Percentiles rank a stretch among this genome's conserved stretches.
Conservation (phyloP, 2,113 vertebrate species). For the Prochilodus magdalenae region DNA sequence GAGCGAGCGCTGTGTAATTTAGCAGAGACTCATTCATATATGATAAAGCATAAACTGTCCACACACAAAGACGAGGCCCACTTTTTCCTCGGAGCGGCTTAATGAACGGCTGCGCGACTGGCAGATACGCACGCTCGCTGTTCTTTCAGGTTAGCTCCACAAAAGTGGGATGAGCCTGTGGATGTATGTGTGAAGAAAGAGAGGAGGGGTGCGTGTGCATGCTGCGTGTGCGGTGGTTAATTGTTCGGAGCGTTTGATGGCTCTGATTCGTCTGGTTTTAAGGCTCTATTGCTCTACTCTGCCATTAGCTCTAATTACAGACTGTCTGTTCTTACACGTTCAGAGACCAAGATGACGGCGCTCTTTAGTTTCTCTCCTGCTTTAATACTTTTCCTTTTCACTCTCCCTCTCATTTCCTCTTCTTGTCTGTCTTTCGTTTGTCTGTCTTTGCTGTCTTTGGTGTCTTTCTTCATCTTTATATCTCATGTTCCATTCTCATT, state of each 20-base stretch:
- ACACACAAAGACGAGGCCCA: constrained; percentile 31
- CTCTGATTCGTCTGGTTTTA: neutral
- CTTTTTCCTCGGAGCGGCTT: neutral
- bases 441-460: too few relatives aligned
- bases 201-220: neutral
- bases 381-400: neutral
- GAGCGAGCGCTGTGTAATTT: constrained; percentile 47
- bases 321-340: neutral
- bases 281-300: constrained; percentile 2
- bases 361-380: neutral
- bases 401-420: too few relatives aligned
- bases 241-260: constrained; percentile 4
- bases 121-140: neutral
- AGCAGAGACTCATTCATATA: constrained; percentile 43
- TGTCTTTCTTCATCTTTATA: too few relatives aligned
- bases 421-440: too few relatives aligned
- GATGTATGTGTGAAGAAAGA: too few relatives aligned
- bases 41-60: constrained; percentile 33
- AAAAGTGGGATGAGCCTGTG: too few relatives aligned
- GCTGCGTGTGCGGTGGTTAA: neutral
- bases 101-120: constrained; percentile 21
- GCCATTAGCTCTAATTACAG: neutral
- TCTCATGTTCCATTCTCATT: too few relatives aligned
- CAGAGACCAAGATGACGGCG: neutral
- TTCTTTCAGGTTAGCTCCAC: too few relatives aligned